Evolutionary conservation across 2,113 vertebrate species (phyloP), one percentile per base, ranked within the genome.

Genomic region (Eretmochelys imbricata): DNA sequence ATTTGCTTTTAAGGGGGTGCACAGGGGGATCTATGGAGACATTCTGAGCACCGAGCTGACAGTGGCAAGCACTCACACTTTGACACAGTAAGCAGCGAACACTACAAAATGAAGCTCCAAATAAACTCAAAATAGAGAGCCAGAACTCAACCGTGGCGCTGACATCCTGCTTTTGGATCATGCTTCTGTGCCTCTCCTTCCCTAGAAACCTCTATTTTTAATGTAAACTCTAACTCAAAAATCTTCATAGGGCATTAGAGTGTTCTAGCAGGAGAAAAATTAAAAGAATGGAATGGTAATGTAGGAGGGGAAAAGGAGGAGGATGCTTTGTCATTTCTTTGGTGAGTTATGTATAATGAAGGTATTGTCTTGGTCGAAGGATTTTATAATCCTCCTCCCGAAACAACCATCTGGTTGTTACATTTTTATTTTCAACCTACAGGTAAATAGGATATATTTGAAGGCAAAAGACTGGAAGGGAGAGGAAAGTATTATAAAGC

Each of bases 161-260:
- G 90, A 89, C 94, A 96, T 96, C 97, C 96, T 97, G 94, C 94
- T 97, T 97, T 96, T 93, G 89, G 90, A 96, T 93, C 87, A 94
- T 93, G 79, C n/a, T 82, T 82, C 50, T 83, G 81, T 81, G 65
- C 85, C 75, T n/a, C 89, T 93, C 72, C 93, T 95, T 92, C 65
- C 84, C 95, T 22, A 17, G 6, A 91, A 93, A 82, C 31, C 46
- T 69, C 35, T 57, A 29, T 89, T 92, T 89, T 89, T 95, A 86
- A 86, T 57, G 38, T 92, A 29, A 92, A 79, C 25, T 31, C 29
- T 81, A n/a, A 72, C 50, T 91, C 59, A 6, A 92, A 96, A 29
- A 86, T 53, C 78, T 95, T 89, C 50, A 78, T 31, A 42, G 7
- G 78, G 79, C 57, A 86, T 22, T 25, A 89, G n/a, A 92, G n/a